A percentile compares a stretch with the other conserved stretches of the same genome.
Evolutionary conservation across 2,888 invertebrate genomes (phyloP).

Genomic region (Margaritifera margaritifera): DNA sequence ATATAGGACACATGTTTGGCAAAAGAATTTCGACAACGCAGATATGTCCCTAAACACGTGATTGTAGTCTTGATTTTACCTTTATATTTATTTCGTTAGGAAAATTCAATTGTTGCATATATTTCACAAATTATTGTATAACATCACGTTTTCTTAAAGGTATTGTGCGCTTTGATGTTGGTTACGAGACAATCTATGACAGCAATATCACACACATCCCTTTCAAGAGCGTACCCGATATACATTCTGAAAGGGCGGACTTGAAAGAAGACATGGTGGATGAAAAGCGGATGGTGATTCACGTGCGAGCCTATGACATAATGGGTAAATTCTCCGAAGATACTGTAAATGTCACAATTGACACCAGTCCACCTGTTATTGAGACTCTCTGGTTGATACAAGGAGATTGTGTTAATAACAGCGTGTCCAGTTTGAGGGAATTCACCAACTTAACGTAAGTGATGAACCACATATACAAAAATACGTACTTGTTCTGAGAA

Average conservation of each 20-base stretch:
- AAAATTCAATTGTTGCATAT: no score
- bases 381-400: constrained; percentile 38
- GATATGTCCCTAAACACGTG: no score
- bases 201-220: neutral
- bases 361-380: constrained; percentile 35
- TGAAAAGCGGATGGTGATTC: constrained; percentile 28
- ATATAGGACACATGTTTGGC: no score
- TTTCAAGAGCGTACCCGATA: constrained; percentile 12
- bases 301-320: constrained; percentile 29
- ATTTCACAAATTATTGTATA: neutral
- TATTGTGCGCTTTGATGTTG: constrained; percentile 21
- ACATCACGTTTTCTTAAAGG: constrained; percentile 9
- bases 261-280: constrained; percentile 21
- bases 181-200: constrained; percentile 12
- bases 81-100: neutral
- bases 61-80: neutral
- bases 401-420: constrained; percentile 38
- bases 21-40: no score
- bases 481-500: neutral
- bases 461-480: neutral
- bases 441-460: constrained; percentile 38
- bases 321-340: constrained; percentile 31
- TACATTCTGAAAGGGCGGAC: constrained; percentile 9
- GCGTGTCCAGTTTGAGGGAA: constrained; percentile 35
- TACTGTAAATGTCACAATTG: constrained; percentile 25